Evolutionary conservation across 1,140 invertebrate species (phyloP), one percentile per base, ranked within the genome.

Genomic region (Protaetia brevitarsis): DNA sequence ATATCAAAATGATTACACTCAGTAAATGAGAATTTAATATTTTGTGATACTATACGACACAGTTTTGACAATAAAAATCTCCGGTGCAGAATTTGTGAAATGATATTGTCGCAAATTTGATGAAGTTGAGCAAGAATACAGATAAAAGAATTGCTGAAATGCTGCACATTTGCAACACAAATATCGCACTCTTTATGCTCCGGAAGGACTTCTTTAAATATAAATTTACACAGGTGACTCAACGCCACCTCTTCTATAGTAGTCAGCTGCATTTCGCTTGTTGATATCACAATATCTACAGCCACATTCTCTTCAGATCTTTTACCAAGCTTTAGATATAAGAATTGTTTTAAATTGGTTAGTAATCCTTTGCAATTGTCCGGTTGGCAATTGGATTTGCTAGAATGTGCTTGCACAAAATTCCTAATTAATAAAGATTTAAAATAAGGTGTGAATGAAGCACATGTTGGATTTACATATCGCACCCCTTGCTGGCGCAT

Each of bases 401-500:
- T 1, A 2, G 31, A 34, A 11, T 34, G 31, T 34, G 31, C 8
- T 6, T 34, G 31, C 1, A 34, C 8, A 34, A 34, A 34, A 34
- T 34, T 34, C 31, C 31, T 34, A 34, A 34, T 34, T 34, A 34
- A 34, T 34, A 34, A 6, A 2, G 1, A 34, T 34, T 34, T 34
- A 34, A 34, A 34, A 5, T 34, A 34, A 34, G 31, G 31, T 8
- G 31, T 34, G 4, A 34, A 34, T 5, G 31, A 34, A 11, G 31
- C 31, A 34, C 31, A 34, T 2, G 31, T 34, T 11, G 31, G 31
- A 34, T 34, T 34, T 34, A 2, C 31, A 34, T 34, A 34, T 34
- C 31, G 31, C 31, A 34, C 31, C 5, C 31, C 31, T 34, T 34
- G 31, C 31, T 34, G 31, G 4, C 31, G 31, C 26, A 71, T 66